These are phyloP conservation scores for Oreortyx pictus DNA, from an alignment of 2,797 vertebrate species.

Conservation along the genomic window DNA sequence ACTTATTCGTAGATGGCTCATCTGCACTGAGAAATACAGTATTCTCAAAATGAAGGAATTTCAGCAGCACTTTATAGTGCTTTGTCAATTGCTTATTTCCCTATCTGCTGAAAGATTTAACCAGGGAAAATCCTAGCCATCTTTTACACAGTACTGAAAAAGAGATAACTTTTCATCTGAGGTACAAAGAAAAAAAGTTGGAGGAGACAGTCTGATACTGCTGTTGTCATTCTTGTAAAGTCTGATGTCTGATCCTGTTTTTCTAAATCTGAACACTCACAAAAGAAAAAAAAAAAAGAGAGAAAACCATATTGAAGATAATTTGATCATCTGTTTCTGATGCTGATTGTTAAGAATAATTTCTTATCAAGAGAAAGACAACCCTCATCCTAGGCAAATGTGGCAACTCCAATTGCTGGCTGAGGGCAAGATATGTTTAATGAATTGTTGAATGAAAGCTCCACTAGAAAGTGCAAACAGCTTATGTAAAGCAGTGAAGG, in stretches of 20 bases:
- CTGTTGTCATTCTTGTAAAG: background rate
- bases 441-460: background rate
- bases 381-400: background rate
- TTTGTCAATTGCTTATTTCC: background rate
- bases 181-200: background rate
- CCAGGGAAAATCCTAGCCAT: background rate
- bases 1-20: slow-evolving; percentile 49
- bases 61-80: background rate
- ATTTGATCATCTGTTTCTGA: background rate
- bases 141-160: background rate
- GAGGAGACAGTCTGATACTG: background rate
- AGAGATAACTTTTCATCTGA: background rate
- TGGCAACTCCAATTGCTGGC: background rate
- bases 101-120: background rate
- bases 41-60: background rate
- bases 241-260: background rate
- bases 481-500: background rate
- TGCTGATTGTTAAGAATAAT: background rate
- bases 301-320: background rate
- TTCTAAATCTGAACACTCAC: background rate
- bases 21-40: slow-evolving; percentile 53
- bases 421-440: background rate
- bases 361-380: background rate
- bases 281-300: too few species aligned
- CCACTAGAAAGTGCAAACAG: background rate